Evolutionary conservation across 2,888 invertebrate genomes (phyloP).

Genomic region (Apotomis capreana): DNA sequence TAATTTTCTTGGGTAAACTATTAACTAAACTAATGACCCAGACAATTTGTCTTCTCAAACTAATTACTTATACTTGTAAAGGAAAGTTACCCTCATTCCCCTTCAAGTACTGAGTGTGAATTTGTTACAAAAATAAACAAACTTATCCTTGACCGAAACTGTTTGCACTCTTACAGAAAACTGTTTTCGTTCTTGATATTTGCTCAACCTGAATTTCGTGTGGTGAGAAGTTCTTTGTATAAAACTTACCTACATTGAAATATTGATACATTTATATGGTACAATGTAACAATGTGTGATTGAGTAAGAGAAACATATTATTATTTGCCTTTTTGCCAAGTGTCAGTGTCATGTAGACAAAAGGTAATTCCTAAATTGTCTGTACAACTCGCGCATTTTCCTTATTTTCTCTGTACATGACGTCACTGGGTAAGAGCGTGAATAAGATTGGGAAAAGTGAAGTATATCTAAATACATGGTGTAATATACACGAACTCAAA

Average conservation of each 20-base stretch:
- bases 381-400: not conserved
- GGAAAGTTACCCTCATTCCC: slow-evolving; percentile 24
- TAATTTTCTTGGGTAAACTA: slow-evolving; percentile 19
- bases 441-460: too few species aligned
- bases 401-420: not conserved
- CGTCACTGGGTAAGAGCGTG: too few species aligned
- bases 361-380: not conserved
- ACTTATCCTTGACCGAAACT: not conserved
- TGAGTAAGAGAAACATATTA: too few species aligned
- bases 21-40: slow-evolving; percentile 17
- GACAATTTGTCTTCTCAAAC: slow-evolving; percentile 18
- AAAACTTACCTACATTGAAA: not conserved
- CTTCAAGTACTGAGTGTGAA: slow-evolving; percentile 15
- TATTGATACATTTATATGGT: too few species aligned
- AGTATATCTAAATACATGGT: too few species aligned
- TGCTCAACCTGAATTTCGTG: not conserved
- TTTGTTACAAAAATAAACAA: slow-evolving; percentile 14
- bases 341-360: too few species aligned
- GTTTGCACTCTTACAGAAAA: not conserved
- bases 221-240: not conserved
- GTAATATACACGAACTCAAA: too few species aligned
- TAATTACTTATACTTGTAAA: slow-evolving; percentile 20
- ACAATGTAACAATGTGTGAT: too few species aligned
- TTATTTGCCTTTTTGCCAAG: too few species aligned
- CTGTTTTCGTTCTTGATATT: not conserved